Evolutionary conservation across 2,888 invertebrate species (phyloP), one percentile per base, ranked within the genome.

Genomic region (Hydriomena furcata): DNA sequence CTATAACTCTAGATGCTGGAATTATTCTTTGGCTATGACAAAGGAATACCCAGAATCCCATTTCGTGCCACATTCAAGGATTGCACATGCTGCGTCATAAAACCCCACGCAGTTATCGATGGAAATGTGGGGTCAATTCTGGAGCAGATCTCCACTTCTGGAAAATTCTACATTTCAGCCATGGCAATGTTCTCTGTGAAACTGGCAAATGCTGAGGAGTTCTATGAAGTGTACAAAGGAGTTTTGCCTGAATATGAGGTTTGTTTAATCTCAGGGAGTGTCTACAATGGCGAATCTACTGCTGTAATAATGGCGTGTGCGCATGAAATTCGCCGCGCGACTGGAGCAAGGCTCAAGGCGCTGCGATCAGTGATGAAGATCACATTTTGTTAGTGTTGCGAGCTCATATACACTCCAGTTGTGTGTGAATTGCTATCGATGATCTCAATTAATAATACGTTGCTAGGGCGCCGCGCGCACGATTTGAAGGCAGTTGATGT

Each of bases 191-290:
- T 95, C 71, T 90, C 94, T 47, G 86, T 98, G 65, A 95, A 94
- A 64, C 90, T 94, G 30, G 90, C 93, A 0, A 95, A 97, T 75
- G 96, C 97, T 12, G 94, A 95, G 77, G 97, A 98, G 78, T 98
- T 98, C 87, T 94, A 94, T 66, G 98, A 98, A 90, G 93, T 98
- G 8, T 98, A 98, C 79, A 96, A 96, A 77, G 97, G 96, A 0
- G 95, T 97, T 38, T 80, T 96, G 17, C 92, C 94, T 1, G 96
- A 96, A 71, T 95, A 93, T 72, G 91, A 92, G 73, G 94, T 94
- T 77, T 21, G 78, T 4, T 25, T 7, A 40, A n/a, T n/a, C n/a
- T n/a, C n/a, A n/a, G n/a, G n/a, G n/a, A n/a, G n/a, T n/a, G n/a
- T n/a, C n/a, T n/a, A n/a, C n/a, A n/a, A n/a, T n/a, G n/a, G n/a